Conservation (phyloP, 2,797 vertebrate genomes). For the Anguilla megastoma region DNA sequence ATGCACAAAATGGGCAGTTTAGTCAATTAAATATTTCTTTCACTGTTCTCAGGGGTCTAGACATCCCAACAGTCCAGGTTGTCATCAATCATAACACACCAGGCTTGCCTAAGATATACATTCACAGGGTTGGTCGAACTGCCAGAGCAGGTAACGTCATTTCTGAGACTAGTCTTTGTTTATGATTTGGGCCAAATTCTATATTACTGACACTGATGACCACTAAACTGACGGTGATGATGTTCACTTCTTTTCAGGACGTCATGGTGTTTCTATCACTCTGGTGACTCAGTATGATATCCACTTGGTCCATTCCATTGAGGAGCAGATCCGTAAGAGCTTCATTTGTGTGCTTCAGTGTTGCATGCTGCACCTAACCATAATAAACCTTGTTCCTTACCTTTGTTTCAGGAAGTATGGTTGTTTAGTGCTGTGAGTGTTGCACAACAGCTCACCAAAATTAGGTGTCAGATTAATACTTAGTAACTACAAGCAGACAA, state of each 20-base stretch:
- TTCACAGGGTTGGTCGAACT: slow-evolving; percentile 94
- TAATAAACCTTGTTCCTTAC: neutral
- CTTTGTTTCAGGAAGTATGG: neutral
- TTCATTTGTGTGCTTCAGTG: neutral
- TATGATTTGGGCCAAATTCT: neutral
- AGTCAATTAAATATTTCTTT: neutral
- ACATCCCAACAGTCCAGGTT: slow-evolving; percentile 92
- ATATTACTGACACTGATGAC: neutral
- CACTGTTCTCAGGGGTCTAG: slow-evolving; percentile 78
- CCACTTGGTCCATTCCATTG: slow-evolving; percentile 87
- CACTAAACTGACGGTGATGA: neutral
- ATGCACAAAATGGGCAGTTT: neutral
- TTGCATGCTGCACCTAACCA: neutral
- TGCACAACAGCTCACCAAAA: neutral
- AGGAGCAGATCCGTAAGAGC: slow-evolving; percentile 83
- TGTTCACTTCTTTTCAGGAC: slow-evolving; percentile 66
- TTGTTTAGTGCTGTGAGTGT: neutral
- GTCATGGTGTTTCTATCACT: slow-evolving; percentile 86
- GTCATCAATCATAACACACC: slow-evolving; percentile 98
- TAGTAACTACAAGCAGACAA: neutral
- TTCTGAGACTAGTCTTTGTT: neutral
- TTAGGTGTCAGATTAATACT: neutral
- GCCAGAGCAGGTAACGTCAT: slow-evolving; percentile 84
- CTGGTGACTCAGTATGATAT: slow-evolving; percentile 98
- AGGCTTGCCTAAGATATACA: slow-evolving; percentile 91